phyloP scores from a whole-genome alignment of 2,888 invertebrate species.

The Leptodirus hochenwartii region DNA sequence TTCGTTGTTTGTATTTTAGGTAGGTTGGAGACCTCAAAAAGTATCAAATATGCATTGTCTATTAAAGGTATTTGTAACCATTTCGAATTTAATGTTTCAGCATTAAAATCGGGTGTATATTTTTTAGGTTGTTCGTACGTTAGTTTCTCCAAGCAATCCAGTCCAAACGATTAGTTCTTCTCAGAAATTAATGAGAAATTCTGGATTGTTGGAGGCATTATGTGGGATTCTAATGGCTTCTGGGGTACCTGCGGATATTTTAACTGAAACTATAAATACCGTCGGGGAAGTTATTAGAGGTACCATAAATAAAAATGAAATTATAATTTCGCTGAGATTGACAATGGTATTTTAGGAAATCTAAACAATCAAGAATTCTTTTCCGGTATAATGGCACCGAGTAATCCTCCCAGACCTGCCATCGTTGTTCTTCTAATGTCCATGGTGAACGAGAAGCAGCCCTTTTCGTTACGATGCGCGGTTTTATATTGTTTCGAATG shows the following conservation, averaged over 20 bases:
- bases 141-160: conserved; percentile 89
- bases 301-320: conserved; percentile 66
- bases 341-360: no score
- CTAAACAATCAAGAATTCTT: conserved; percentile 76
- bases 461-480: conserved; percentile 72
- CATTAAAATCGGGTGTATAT: no score
- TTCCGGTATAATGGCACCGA: conserved; percentile 78
- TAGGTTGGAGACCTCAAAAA: conserved; percentile 84
- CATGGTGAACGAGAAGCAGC: conserved; percentile 97
- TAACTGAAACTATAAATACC: conserved; percentile 90
- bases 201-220: conserved; percentile 62
- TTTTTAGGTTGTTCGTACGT: background rate
- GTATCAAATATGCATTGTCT: conserved; percentile 87
- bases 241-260: conserved; percentile 89
- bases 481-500: conserved; percentile 96
- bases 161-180: conserved; percentile 61
- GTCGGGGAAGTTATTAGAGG: conserved; percentile 77
- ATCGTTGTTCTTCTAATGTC: conserved; percentile 92
- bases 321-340: conserved; percentile 1
- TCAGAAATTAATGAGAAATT: conserved; percentile 76
- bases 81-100: no score
- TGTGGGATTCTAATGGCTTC: conserved; percentile 88
- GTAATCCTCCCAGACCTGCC: conserved; percentile 83
- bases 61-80: conserved; percentile 62
- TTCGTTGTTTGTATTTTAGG: no score